These are phyloP conservation scores for Liparis tanakae DNA, from an alignment of 2,797 vertebrate species.

Conservation along the genomic window DNA sequence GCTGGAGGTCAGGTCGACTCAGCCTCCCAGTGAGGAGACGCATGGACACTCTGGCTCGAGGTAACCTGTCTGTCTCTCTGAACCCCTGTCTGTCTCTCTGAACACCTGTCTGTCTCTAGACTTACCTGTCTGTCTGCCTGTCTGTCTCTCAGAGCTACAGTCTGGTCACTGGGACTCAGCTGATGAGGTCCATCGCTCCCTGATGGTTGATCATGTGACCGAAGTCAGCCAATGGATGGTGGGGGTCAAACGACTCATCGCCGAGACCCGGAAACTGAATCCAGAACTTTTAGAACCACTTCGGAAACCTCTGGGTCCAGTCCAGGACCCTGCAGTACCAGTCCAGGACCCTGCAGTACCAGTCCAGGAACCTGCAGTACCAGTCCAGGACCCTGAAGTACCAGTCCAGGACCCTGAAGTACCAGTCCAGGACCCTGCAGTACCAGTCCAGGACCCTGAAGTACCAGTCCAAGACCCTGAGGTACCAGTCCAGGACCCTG, in stretches of 20 bases:
- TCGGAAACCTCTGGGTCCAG: background rate
- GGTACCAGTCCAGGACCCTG: too few species aligned
- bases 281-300: conserved; percentile 39
- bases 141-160: conserved; percentile 83
- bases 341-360: background rate
- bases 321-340: background rate
- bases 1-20: conserved; percentile 88
- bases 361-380: background rate
- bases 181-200: conserved; percentile 91
- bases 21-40: conserved; percentile 88
- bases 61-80: conserved; percentile 67
- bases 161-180: conserved; percentile 85
- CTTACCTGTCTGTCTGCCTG: background rate
- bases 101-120: background rate
- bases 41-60: conserved; percentile 86
- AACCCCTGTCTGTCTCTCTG: background rate
- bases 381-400: background rate
- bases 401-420: background rate
- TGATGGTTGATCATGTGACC: conserved; percentile 94
- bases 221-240: conserved; percentile 99
- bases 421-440: background rate
- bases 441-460: background rate
- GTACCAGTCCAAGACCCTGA: background rate
- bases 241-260: conserved; percentile 93
- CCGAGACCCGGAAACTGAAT: conserved; percentile 85